Evolutionary conservation across 1,140 invertebrate species (phyloP), one percentile per base, ranked within the genome.

Genomic region (Drosophila arizonae): DNA sequence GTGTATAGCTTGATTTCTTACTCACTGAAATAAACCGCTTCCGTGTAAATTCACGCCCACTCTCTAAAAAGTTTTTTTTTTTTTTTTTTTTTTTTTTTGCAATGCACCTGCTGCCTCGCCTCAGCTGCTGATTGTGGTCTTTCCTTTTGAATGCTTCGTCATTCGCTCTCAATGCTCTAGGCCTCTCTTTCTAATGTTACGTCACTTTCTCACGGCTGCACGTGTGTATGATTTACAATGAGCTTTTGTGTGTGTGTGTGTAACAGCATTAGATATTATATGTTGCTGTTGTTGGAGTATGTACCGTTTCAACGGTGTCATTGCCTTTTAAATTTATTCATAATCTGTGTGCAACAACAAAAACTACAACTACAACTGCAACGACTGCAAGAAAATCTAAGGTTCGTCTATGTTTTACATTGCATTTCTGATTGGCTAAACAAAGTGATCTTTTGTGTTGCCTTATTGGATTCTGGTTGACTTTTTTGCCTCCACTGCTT

Each of bases 151-250:
- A 48, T 52, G 57, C 66, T 80, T 76, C 65, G 55, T 67, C 72
- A 71, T 62, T 75, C 48, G 36, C 61, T 45, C 72, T 79, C 17
- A 33, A 1, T 68, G 48, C 60, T 57, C 50, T 68, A 54, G 55
- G 45, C 51, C 57, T 69, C 81, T 80, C 72, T 81, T 68, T 86
- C 81, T 84, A 84, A 80, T 75, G 84, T 87, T 87, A 88, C 84
- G 84, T 87, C 84, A 87, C 84, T 88, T 87, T 87, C 84, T 79
- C 84, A 88, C 84, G 79, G 55, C 64, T 75, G 80, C 80, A 88
- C 77, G 81, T 85, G 81, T 77, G 51, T 74, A 48, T 46, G 51
- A 76, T 60, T 75, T 54, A 68, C 57, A 69, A 58, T 71, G 52
- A 75, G 58, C n/a, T 43, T 43, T 1, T 57, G 28, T 65, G 13